These are phyloP conservation scores for Coreoperca whiteheadi DNA, from an alignment of 2,113 vertebrate genomes.

Conservation along the genomic window DNA sequence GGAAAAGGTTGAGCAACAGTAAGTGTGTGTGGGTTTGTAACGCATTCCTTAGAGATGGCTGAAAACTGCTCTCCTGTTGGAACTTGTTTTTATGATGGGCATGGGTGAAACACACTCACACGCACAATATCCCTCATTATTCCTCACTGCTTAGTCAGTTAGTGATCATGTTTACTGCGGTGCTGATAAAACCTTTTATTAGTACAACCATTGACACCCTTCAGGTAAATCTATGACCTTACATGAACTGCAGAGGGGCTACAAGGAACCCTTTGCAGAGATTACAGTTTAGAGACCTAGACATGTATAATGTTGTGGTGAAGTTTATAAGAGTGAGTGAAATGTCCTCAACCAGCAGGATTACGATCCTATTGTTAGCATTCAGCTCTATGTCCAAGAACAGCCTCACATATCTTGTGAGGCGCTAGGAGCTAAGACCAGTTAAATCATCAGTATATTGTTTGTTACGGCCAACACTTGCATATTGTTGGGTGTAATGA, in stretches of 20 bases:
- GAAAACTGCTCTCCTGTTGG: constrained; percentile 46
- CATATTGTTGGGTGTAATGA: neutral
- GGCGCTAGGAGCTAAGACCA: too few species aligned
- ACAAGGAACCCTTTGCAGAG: neutral
- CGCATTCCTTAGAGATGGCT: constrained; percentile 46
- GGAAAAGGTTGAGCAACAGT: neutral
- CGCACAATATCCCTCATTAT: constrained; percentile 3
- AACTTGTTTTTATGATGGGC: constrained; percentile 48
- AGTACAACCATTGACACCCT: neutral
- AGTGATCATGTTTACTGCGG: neutral
- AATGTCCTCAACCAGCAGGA: neutral
- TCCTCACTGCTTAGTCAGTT: constrained; percentile 7
- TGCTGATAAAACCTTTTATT: neutral
- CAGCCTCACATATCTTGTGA: too few species aligned
- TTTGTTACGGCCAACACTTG: neutral
- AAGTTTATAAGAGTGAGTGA: neutral
- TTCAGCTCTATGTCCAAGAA: too few species aligned
- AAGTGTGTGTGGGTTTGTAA: neutral
- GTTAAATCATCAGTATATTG: neutral
- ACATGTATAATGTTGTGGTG: neutral
- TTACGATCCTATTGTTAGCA: too few species aligned
- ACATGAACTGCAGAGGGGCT: neutral
- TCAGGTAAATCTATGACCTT: constrained; percentile 3
- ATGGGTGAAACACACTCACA: neutral
- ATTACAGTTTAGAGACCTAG: neutral